Conservation (phyloP, 2,113 vertebrate species). For the Psophia crepitans region DNA sequence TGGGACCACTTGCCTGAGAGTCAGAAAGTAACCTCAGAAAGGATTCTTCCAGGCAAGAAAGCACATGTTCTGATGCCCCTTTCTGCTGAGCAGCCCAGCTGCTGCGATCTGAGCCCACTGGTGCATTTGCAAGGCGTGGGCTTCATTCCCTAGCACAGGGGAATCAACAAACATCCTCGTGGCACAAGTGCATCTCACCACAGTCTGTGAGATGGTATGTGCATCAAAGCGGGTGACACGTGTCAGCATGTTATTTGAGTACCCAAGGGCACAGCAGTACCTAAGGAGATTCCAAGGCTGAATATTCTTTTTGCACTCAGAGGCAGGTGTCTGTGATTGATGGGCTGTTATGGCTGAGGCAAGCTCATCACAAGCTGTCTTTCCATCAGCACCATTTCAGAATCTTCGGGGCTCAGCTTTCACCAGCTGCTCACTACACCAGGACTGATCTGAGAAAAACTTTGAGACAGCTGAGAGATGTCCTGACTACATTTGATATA, state of each 20-base stretch:
- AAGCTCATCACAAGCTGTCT: neutral
- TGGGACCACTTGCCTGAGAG: neutral
- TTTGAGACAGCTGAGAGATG: neutral
- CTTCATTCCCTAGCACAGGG: neutral
- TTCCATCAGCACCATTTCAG: constrained; percentile 20
- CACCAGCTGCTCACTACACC: constrained; percentile 18
- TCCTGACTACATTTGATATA: neutral
- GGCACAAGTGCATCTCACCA: neutral
- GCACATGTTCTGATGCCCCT: neutral
- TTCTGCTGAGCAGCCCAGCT: neutral
- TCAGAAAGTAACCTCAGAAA: neutral
- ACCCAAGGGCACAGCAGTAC: neutral
- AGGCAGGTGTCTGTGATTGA: constrained; percentile 50
- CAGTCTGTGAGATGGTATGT: neutral
- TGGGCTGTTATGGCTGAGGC: neutral
- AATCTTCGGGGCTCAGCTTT: constrained; percentile 13
- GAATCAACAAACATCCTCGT: neutral
- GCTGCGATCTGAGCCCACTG: neutral
- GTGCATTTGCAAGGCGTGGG: neutral
- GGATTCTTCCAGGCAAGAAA: neutral
- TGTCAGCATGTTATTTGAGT: constrained; percentile 10
- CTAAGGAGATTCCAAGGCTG: constrained; percentile 44
- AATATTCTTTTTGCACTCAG: neutral
- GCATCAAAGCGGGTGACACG: neutral
- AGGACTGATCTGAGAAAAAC: neutral